Conservation (phyloP, 2,113 vertebrate genomes). For the Platichthys stellatus region DNA sequence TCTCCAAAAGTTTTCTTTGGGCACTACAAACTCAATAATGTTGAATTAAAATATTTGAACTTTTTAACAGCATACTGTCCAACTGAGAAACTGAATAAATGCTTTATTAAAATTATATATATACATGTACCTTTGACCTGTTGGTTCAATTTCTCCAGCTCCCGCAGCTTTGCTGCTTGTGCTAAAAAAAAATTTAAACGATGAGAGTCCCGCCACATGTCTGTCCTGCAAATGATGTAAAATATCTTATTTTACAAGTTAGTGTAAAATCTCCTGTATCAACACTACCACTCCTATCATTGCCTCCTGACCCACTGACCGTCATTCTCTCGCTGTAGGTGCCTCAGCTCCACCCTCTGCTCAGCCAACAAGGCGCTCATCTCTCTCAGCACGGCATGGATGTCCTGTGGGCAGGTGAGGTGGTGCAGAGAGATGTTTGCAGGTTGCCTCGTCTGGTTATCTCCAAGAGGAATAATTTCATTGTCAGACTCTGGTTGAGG, state of each 20-base stretch:
- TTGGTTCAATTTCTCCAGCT: constrained; percentile 26
- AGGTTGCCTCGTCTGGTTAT: background rate
- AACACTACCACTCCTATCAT: background rate
- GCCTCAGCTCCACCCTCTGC: constrained; percentile 45
- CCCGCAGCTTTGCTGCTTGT: background rate
- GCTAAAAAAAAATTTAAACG: no score
- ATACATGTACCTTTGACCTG: constrained; percentile 16
- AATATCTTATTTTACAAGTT: no score
- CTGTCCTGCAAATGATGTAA: no score
- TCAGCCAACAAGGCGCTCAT: constrained; percentile 45
- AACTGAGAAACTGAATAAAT: no score
- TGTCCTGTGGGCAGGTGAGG: constrained; percentile 20
- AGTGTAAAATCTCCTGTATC: no score
- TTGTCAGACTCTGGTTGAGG: constrained; percentile 16
- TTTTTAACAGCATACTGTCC: no score
- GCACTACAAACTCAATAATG: no score
- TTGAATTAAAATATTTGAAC: no score
- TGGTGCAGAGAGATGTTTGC: background rate
- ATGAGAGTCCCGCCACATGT: no score
- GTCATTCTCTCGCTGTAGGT: constrained; percentile 51
- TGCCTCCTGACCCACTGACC: constrained; percentile 13
- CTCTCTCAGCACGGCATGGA: constrained; percentile 57
- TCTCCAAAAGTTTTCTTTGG: no score
- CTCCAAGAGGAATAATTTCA: constrained; percentile 9
- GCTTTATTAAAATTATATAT: no score